Base-by-base conservation (phyloP, 1,140 invertebrate genomes). In the Leptinotarsa undecemlineata region DNA sequence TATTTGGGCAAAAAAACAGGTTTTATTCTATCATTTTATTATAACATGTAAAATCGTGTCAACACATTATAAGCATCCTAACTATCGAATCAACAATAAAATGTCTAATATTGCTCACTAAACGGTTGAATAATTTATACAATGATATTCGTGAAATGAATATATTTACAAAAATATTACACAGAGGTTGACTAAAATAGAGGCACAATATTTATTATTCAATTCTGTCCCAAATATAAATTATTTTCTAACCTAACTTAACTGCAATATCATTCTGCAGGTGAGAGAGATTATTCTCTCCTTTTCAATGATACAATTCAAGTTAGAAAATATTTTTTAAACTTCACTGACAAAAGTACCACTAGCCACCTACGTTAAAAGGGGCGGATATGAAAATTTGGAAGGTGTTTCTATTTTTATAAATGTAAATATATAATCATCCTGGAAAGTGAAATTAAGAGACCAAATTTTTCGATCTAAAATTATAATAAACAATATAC, bases 31-130 rank as follows among this genome's bases (percentile, higher is more conserved):
- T 62, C 21, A 68, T 71, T 77, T 74, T 74, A 70, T 76, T 73
- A 70, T 70, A 74, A 77, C 72, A 74, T 74, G 75, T 74, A 74
- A 76, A 76, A 76, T 74, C 47, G 51, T 69, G 68, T 75, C 63
- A 66, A 76, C 68, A 76, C 69, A 76, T 72, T 21, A 15, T 15
- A 72, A 76, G 75, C 71, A 17, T 61, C 68, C 47, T 42, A 42
- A 42, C 33, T 64, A 73, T 26, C 71, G 63, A 72, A 57, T 68
- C 51, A 67, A 62, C 20, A 74, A 74, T 67, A 73, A 77, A 48
- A 74, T 47, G 51, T 57, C 73, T 77, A 74, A 74, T 77, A 77
- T 77, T 77, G 76, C 76, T 77, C 71, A 74, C 73, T 72, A 77
- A 76, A 74, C 47, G 68, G 68, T 48, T 74, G 73, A 51, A 61